phyloP scores from a whole-genome alignment of 2,797 vertebrate genomes.

The Manis javanica region DNA sequence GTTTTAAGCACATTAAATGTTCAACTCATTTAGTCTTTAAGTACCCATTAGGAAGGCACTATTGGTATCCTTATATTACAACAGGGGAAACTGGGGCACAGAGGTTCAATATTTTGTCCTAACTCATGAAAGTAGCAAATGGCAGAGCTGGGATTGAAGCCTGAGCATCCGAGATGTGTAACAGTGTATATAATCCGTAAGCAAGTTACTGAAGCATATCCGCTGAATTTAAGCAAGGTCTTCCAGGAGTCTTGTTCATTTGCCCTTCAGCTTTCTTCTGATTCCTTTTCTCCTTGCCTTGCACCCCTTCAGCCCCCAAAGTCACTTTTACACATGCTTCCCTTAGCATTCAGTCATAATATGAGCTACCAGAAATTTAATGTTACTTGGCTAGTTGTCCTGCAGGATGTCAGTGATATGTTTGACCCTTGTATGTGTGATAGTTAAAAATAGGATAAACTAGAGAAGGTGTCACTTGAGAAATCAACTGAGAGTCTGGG shows the following conservation, averaged over 20 bases:
- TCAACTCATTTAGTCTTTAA: background rate
- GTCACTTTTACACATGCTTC: background rate
- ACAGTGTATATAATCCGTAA: rapidly evolving
- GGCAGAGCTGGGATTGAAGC: background rate
- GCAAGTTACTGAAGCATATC: rapidly evolving
- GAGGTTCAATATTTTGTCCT: background rate
- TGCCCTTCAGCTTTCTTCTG: rapidly evolving
- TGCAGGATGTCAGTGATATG: background rate
- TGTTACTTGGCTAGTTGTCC: background rate
- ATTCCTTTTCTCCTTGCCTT: background rate
- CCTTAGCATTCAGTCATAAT: background rate
- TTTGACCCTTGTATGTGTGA: background rate
- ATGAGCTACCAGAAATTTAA: background rate
- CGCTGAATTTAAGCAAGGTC: rapidly evolving
- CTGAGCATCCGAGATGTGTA: no score
- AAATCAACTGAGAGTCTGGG: background rate
- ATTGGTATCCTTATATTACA: background rate
- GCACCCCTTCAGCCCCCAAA: background rate
- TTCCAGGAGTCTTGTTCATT: rapidly evolving
- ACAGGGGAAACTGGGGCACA: background rate
- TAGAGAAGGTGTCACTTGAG: background rate
- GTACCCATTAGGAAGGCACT: background rate
- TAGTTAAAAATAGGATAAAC: background rate
- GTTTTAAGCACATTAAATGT: background rate
- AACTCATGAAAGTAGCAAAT: background rate